Evolutionary conservation across 2,113 vertebrate species (phyloP), one percentile per base, ranked within the genome.

Genomic region (Nettapus auritus): DNA sequence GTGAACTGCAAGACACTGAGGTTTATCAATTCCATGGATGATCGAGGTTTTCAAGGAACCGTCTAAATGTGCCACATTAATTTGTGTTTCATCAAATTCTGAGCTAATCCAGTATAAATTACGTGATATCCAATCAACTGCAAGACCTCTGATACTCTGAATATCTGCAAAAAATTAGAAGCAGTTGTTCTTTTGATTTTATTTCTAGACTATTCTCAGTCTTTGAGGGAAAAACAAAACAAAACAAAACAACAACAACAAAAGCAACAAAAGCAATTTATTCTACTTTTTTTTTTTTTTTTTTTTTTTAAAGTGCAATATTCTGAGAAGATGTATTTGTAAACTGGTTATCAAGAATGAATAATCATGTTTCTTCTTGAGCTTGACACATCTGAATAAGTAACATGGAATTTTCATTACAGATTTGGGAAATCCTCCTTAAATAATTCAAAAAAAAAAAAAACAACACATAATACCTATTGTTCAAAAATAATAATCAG

Each of bases 61-160:
- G 67, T 99, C 99, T 95, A 99, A 98, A 92, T 98, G 98, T 78
- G 99, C 99, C 95, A 99, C 99, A 56, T 99, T 99, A 98, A 99
- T 99, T 97, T 99, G 99, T 6, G 99, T 99, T 98, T 99, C 99
- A 94, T 99, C 99, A 94, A 99, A 99, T 97, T 99, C 99, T 10
- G 99, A 99, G 94, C 99, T 99, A 96, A 99, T 99, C 99, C 99
- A 99, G 96, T 99, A 99, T 94, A 99, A 98, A 97, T 99, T 99
- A 92, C 98, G 99, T 29, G 99, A 99, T 90, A 99, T 97, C 99
- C 99, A 99, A 92, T 99, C 99, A 87, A 99, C 98, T 64, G 99
- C 99, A 88, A 99, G 98, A 85, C 99, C 98, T 76, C 99, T 98
- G 96, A 99, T 99, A 97, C 99, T 99, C 92, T 99, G 98, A 89